Percentiles rank a stretch among this genome's conserved stretches.
These are phyloP conservation scores for Drosophila seguyi DNA, from an alignment of 1,140 invertebrate genomes.

Conservation along the genomic window DNA sequence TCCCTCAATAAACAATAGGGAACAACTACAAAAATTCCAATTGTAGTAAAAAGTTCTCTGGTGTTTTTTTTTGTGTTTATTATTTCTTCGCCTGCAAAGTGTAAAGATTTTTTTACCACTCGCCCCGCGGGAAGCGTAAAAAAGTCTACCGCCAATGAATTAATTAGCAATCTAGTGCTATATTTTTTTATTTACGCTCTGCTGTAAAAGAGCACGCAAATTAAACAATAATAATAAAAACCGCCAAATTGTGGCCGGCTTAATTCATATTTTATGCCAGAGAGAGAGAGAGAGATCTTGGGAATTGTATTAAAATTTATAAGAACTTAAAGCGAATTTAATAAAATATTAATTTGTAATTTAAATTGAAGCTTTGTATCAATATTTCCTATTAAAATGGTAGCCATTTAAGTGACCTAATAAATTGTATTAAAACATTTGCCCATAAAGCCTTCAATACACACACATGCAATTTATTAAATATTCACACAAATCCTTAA, in stretches of 20 bases:
- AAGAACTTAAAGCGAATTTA: background rate
- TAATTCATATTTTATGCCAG: conserved; percentile 1
- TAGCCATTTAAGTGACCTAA: conserved; percentile 18
- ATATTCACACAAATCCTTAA: conserved; percentile 40
- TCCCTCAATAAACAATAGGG: conserved; percentile 14
- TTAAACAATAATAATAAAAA: conserved; percentile 40
- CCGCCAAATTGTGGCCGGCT: conserved; percentile 14
- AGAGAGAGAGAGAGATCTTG: background rate
- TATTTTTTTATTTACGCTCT: conserved; percentile 50
- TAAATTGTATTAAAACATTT: conserved; percentile 5
- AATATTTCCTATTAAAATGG: conserved; percentile 3
- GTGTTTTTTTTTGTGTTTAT: conserved; percentile 9
- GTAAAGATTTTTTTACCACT: conserved; percentile 22
- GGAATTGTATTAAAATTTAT: background rate
- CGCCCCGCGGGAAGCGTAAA: conserved; percentile 20
- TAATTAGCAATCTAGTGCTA: conserved; percentile 66
- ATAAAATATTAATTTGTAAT: background rate
- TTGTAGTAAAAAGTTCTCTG: conserved; percentile 6
- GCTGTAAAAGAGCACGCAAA: conserved; percentile 35
- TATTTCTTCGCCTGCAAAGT: conserved; percentile 11
- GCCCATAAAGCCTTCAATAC: background rate
- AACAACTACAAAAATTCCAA: conserved; percentile 5
- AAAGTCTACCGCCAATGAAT: conserved; percentile 66
- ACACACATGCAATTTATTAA: conserved; percentile 12
- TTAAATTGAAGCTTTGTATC: background rate